Evolutionary conservation across 2,888 invertebrate genomes (phyloP).

Genomic region (Amiota minor): DNA sequence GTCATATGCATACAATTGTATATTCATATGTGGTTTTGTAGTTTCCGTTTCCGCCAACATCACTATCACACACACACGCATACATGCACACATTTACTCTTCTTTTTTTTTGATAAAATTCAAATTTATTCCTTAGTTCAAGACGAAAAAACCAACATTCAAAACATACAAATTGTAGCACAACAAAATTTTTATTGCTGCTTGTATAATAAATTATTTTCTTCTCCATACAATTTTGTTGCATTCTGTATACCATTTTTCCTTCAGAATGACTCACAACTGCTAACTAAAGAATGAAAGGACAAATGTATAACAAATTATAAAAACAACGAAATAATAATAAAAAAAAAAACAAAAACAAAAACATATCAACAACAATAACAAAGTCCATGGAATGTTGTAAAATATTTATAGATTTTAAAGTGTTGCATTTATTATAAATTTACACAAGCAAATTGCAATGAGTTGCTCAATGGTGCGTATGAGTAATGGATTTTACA

Average conservation of each 20-base stretch:
- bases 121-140: slow-evolving; percentile 26
- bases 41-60: no score
- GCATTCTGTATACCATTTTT: slow-evolving; percentile 22
- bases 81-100: neutral
- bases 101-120: slow-evolving; percentile 18
- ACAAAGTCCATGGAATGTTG: neutral
- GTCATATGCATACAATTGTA: no score
- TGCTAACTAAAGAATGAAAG: slow-evolving; percentile 44
- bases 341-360: neutral
- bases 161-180: slow-evolving; percentile 29
- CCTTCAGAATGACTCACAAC: slow-evolving; percentile 20
- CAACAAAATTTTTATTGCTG: slow-evolving; percentile 50
- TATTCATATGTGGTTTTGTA: no score
- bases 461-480: slow-evolving; percentile 3
- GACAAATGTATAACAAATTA: slow-evolving; percentile 16
- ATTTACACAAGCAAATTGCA: slow-evolving; percentile 25
- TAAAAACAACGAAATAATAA: neutral
- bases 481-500: slow-evolving; percentile 21
- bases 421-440: slow-evolving; percentile 29
- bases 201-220: slow-evolving; percentile 60
- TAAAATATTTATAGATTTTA: slow-evolving; percentile 30
- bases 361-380: slow-evolving; percentile 4
- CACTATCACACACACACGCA: neutral
- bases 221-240: slow-evolving; percentile 29
- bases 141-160: neutral